phyloP scores from a whole-genome alignment of 1,140 invertebrate species.

The Pseudomyrmex sp. region DNA sequence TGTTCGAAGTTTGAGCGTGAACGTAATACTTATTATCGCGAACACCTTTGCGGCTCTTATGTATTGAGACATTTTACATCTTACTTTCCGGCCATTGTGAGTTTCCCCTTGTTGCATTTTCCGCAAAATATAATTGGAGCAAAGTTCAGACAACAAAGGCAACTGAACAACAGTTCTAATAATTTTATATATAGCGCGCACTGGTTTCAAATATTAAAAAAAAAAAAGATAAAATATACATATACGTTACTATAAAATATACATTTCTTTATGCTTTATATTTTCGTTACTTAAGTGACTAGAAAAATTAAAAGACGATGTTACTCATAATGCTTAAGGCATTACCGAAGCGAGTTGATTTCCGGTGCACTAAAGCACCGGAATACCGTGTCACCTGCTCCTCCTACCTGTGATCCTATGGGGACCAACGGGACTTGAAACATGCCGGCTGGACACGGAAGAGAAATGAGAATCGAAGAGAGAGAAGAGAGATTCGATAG shows the following conservation, averaged over 20 bases:
- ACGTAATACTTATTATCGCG: slow-evolving; percentile 44
- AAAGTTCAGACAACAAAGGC: background rate
- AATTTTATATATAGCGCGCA: background rate
- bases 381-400: slow-evolving; percentile 58
- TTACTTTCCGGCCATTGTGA: background rate
- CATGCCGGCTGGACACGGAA: slow-evolving; percentile 61
- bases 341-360: slow-evolving; percentile 17
- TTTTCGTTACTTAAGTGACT: no score
- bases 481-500: slow-evolving; percentile 37
- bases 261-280: no score
- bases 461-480: slow-evolving; percentile 57
- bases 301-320: no score
- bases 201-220: no score
- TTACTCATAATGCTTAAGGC: background rate
- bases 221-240: no score
- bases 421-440: slow-evolving; percentile 60
- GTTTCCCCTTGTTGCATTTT: background rate
- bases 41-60: background rate
- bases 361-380: slow-evolving; percentile 43
- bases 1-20: slow-evolving; percentile 49
- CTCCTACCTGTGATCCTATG: slow-evolving; percentile 63
- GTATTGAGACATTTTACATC: slow-evolving; percentile 4
- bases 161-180: slow-evolving; percentile 1
- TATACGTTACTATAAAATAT: no score
- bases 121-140: background rate